Evolutionary conservation across 2,113 vertebrate species (phyloP).

Genomic region (Terrapene triunguis): DNA sequence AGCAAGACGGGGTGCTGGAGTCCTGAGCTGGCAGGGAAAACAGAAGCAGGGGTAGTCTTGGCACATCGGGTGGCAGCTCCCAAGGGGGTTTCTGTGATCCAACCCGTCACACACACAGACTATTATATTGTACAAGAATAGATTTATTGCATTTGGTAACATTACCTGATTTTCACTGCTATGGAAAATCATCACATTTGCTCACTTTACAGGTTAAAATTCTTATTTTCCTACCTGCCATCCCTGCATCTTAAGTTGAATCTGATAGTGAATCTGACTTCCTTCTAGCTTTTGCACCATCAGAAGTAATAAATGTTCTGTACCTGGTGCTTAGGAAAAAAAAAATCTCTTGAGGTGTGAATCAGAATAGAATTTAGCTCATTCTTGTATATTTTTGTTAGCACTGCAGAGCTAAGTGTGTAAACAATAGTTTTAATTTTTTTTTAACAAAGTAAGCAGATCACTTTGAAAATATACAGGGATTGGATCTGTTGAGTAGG

Average conservation of each 20-base stretch:
- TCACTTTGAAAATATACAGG: background rate
- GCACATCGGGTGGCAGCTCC: too few species aligned
- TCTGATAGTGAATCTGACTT: background rate
- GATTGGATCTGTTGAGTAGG: background rate
- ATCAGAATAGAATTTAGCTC: background rate
- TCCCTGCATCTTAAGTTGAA: background rate
- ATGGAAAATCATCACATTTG: background rate
- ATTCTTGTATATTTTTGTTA: background rate
- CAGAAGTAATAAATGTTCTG: background rate
- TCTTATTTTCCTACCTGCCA: background rate
- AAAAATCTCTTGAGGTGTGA: background rate
- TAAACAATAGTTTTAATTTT: background rate
- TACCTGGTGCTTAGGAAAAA: background rate
- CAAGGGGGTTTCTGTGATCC: too few species aligned
- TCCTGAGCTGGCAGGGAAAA: too few species aligned
- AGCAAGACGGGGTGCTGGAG: too few species aligned
- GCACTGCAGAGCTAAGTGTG: background rate
- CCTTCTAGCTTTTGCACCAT: background rate
- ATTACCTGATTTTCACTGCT: background rate
- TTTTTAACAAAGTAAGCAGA: background rate
- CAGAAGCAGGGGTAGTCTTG: too few species aligned
- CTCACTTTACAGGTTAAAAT: background rate
- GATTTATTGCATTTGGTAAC: background rate
- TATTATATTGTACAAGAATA: background rate
- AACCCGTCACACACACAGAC: too few species aligned